Conservation (phyloP, 2,888 invertebrate genomes). For the Oscheius sp. region DNA sequence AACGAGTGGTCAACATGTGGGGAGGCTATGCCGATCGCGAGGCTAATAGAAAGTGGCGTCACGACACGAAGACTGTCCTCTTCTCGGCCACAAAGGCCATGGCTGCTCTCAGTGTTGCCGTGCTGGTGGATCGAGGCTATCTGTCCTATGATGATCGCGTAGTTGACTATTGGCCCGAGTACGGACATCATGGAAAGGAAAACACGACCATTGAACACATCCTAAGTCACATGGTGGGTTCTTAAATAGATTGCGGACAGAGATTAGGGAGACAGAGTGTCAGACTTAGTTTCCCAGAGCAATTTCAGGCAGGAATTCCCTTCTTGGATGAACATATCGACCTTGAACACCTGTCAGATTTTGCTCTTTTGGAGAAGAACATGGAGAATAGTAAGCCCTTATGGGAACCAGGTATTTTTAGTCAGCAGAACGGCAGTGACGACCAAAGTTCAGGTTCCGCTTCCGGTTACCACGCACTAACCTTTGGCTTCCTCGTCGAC, state of each 20-base stretch:
- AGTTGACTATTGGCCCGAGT: slow-evolving; percentile 75
- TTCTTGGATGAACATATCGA: slow-evolving; percentile 12
- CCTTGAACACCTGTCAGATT: slow-evolving; percentile 14
- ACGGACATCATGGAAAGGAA: slow-evolving; percentile 74
- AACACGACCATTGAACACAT: slow-evolving; percentile 74
- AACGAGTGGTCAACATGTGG: slow-evolving; percentile 75
- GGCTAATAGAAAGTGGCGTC: slow-evolving; percentile 71
- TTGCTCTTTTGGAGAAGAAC: neutral
- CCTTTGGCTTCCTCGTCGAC: slow-evolving; percentile 72
- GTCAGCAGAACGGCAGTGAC: slow-evolving; percentile 15
- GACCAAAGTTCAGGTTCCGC: slow-evolving; percentile 48
- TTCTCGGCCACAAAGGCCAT: slow-evolving; percentile 74
- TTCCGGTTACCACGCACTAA: slow-evolving; percentile 74
- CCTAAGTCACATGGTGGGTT: slow-evolving; percentile 73
- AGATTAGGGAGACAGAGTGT: neutral
- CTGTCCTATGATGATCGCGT: slow-evolving; percentile 73
- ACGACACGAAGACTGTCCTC: slow-evolving; percentile 73
- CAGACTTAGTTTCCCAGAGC: neutral
- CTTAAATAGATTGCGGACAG: neutral
- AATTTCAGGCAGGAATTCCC: slow-evolving; percentile 11
- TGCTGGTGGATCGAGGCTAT: slow-evolving; percentile 74
- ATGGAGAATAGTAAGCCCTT: slow-evolving; percentile 67
- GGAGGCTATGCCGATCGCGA: slow-evolving; percentile 74
- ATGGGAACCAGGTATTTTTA: slow-evolving; percentile 71
- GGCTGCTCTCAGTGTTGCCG: slow-evolving; percentile 65